Percentiles rank a stretch among this genome's conserved stretches.
Evolutionary conservation across 2,888 invertebrate species (phyloP).

Genomic region (Rhingia campestris): DNA sequence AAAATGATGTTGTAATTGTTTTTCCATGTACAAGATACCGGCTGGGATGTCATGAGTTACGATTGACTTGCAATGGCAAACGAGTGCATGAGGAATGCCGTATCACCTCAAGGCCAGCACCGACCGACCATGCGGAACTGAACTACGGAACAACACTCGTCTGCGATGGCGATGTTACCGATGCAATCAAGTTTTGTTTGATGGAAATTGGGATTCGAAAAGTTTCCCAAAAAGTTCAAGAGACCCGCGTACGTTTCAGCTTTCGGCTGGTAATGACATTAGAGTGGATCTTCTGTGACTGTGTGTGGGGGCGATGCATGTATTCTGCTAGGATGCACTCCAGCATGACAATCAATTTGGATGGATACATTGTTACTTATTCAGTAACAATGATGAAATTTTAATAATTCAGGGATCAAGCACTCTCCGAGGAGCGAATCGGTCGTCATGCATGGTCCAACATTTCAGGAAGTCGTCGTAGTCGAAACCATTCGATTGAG

Average conservation of each 20-base stretch:
- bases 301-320: not conserved
- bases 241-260: not conserved
- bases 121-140: slow-evolving; percentile 16
- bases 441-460: slow-evolving; percentile 19
- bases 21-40: slow-evolving; percentile 66
- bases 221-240: slow-evolving; percentile 28
- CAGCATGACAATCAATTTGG: slow-evolving; percentile 36
- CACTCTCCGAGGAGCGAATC: slow-evolving; percentile 11
- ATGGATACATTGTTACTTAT: slow-evolving; percentile 33
- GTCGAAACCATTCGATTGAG: not conserved
- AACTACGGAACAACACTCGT: slow-evolving; percentile 11
- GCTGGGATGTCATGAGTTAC: slow-evolving; percentile 69
- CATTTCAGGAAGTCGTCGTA: not conserved
- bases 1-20: slow-evolving; percentile 72
- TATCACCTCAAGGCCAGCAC: slow-evolving; percentile 51
- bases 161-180: slow-evolving; percentile 39
- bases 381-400: slow-evolving; percentile 58
- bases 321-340: slow-evolving; percentile 6
- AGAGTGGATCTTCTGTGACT: slow-evolving; percentile 31
- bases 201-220: slow-evolving; percentile 63
- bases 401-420: slow-evolving; percentile 54
- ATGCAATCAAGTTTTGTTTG: slow-evolving; percentile 69
- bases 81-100: slow-evolving; percentile 41
- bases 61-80: slow-evolving; percentile 52
- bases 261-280: slow-evolving; percentile 26